These are phyloP conservation scores for Melinaea marsaeus DNA, from an alignment of 2,888 invertebrate genomes.

Conservation along the genomic window DNA sequence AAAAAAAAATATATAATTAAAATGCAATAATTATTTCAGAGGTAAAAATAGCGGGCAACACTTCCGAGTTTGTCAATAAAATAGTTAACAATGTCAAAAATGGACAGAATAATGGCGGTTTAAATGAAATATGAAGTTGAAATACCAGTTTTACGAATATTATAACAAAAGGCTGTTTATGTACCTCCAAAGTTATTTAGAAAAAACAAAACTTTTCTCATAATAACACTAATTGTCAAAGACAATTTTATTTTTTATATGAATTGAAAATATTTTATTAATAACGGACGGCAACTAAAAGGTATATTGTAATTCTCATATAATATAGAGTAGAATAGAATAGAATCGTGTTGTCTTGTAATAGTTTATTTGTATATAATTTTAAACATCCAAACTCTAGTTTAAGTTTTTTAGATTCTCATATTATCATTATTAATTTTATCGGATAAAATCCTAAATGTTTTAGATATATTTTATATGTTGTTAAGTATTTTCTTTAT, in stretches of 20 bases:
- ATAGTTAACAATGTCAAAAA: conserved; percentile 91
- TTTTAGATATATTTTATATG: not conserved
- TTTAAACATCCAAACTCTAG: conserved; percentile 15
- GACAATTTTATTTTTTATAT: conserved; percentile 74
- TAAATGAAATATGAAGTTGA: conserved; percentile 81
- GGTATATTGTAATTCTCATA: conserved; percentile 27
- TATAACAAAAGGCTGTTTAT: conserved; percentile 75
- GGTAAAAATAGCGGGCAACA: conserved; percentile 91
- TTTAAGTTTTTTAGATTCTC: conserved; percentile 7
- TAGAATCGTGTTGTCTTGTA: conserved; percentile 10
- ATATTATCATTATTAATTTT: conserved; percentile 1
- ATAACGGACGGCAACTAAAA: conserved; percentile 67
- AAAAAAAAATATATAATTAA: not conserved
- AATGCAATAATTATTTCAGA: conserved; percentile 75
- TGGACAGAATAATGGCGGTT: conserved; percentile 87
- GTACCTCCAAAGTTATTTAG: conserved; percentile 78
- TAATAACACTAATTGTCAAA: conserved; percentile 65
- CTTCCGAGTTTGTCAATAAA: conserved; percentile 96
- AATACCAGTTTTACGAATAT: conserved; percentile 35
- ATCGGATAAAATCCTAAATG: conserved; percentile 3
- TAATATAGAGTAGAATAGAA: conserved; percentile 14
- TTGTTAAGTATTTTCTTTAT: not conserved
- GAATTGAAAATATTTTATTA: conserved; percentile 56
- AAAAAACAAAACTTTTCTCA: conserved; percentile 56
- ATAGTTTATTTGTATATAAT: conserved; percentile 10